phyloP scores from a whole-genome alignment of 1,140 invertebrate genomes.

The Drosophila nebulosa region DNA sequence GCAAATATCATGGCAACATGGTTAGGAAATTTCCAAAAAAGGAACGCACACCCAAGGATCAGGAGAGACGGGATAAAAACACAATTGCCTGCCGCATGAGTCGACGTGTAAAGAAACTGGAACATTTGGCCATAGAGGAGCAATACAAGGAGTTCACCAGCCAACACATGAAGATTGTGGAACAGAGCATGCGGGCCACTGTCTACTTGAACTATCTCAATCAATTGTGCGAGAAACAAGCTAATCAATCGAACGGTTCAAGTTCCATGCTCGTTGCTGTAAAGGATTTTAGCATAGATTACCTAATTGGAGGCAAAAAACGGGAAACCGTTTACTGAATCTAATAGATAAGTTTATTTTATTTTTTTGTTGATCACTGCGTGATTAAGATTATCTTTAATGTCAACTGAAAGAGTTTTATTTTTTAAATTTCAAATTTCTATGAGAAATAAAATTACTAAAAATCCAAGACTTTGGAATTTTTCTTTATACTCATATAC shows the following conservation, averaged over 20 bases:
- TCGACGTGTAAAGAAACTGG: slow-evolving; percentile 66
- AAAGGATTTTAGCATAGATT: slow-evolving; percentile 64
- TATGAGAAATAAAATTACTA: slow-evolving; percentile 19
- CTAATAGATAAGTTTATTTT: neutral
- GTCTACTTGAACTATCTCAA: slow-evolving; percentile 60
- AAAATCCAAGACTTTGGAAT: too few relatives aligned
- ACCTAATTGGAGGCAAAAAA: slow-evolving; percentile 44
- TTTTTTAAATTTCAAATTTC: slow-evolving; percentile 16
- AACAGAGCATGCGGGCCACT: slow-evolving; percentile 51
- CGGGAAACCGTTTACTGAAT: slow-evolving; percentile 19
- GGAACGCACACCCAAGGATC: slow-evolving; percentile 71
- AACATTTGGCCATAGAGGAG: slow-evolving; percentile 64
- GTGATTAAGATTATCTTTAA: slow-evolving; percentile 12
- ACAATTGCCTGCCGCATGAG: slow-evolving; percentile 75
- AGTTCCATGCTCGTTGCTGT: neutral
- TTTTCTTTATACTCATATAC: neutral
- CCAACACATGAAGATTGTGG: slow-evolving; percentile 52
- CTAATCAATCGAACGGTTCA: neutral
- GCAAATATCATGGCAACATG: slow-evolving; percentile 74
- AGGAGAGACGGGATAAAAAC: slow-evolving; percentile 73
- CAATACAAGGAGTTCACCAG: slow-evolving; percentile 63
- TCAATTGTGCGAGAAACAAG: slow-evolving; percentile 29
- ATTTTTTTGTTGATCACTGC: slow-evolving; percentile 1
- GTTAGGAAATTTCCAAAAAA: slow-evolving; percentile 73
- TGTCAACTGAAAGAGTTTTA: neutral